Base-by-base conservation (phyloP, 2,888 invertebrate species). In the Drosophila multiciliata region DNA sequence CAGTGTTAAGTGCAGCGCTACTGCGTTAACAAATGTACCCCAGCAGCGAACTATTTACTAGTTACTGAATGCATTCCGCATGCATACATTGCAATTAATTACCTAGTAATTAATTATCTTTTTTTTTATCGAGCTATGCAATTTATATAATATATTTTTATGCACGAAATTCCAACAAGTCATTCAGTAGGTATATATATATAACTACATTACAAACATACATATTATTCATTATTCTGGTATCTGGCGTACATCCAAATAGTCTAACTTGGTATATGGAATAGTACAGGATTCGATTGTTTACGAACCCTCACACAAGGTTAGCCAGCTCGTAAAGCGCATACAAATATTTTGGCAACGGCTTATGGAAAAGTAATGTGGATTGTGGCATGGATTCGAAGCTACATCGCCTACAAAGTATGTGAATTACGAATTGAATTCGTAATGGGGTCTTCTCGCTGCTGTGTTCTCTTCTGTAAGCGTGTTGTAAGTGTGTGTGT, bases 1-100 rank as follows among this genome's bases (percentile, higher is more conserved):
- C 74, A 80, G 87, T 81, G 87, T 83, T 89, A 89, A 87, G 84
- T 83, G 87, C 66, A 74, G 57, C 65, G 75, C 66, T 81, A 67
- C 72, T 81, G 84, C 84, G 78, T 75, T 83, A 83, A 67, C 83
- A 83, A 87, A 82, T 78, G 82, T 55, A 60, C 54, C 45, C 45
- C 23, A 45, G 23, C 15, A 45, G 45, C 12, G 7, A 23, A 23
- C 15, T 15, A 15, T 15, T 8, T 23, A 23, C 23, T 23, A 23
- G 23, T 23, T 45, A 23, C 15, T 26, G 45, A 23, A 45, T 45
- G 15, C 23, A 23, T 45, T 45, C 45, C 15, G 20, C 45, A 20
- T 1, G 20, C 45, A 3, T 38, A 17, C 3, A 8, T 3, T 38
- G 17, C 17, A 38, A 38, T 7, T 23, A 8, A 15, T 45, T 45